A percentile compares a stretch with the other conserved stretches of the same genome.
phyloP scores from a whole-genome alignment of 2,888 invertebrate genomes.

The Noctua pronuba region DNA sequence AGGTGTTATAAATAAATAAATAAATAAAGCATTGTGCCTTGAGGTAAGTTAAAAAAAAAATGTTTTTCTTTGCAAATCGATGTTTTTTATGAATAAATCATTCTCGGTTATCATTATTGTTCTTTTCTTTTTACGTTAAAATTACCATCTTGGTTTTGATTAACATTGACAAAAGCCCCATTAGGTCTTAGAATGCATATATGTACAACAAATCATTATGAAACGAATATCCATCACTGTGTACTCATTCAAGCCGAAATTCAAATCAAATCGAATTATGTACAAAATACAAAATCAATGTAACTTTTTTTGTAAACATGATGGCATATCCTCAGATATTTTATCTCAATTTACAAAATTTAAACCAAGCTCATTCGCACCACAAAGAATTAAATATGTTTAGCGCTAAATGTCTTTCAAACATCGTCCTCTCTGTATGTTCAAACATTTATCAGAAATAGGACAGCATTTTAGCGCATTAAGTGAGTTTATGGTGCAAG shows the following conservation, averaged over 20 bases:
- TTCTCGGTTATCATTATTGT: background rate
- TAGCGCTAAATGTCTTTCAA: background rate
- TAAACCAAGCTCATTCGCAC: background rate
- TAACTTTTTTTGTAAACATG: no score
- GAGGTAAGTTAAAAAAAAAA: background rate
- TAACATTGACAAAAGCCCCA: background rate
- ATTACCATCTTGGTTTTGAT: background rate
- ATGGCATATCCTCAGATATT: background rate
- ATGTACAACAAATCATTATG: background rate
- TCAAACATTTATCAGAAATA: background rate
- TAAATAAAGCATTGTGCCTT: slow-evolving; percentile 28
- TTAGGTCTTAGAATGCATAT: background rate
- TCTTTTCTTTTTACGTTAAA: background rate
- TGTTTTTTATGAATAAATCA: background rate
- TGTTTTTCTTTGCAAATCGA: background rate
- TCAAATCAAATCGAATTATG: no score
- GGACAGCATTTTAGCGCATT: background rate
- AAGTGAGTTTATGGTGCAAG: background rate
- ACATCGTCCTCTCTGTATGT: background rate
- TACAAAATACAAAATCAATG: no score
- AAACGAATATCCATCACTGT: no score
- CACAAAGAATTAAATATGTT: background rate
- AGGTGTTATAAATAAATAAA: no score
- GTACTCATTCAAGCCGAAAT: no score
- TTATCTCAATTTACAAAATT: background rate